These are phyloP conservation scores for Cheirogaleus medius DNA, from an alignment of 2,113 vertebrate genomes.

Conservation along the genomic window DNA sequence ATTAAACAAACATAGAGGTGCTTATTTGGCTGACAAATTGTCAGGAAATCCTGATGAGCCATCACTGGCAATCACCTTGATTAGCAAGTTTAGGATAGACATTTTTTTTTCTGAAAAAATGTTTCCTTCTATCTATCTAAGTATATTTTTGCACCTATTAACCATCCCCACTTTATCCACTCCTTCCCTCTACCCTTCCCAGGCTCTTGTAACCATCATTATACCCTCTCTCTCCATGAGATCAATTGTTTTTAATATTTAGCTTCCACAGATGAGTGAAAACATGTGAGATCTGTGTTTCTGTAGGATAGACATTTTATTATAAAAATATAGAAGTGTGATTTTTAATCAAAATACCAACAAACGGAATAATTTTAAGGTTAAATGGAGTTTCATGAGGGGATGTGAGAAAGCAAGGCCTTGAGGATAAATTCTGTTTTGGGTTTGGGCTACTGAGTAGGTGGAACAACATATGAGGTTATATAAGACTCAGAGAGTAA, in stretches of 20 bases:
- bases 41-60: not conserved
- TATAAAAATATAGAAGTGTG: not conserved
- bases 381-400: not conserved
- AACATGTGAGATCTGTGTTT: too few relatives aligned
- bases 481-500: not conserved
- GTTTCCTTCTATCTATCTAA: too few relatives aligned
- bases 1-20: not conserved
- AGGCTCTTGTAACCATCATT: too few relatives aligned
- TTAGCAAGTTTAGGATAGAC: not conserved
- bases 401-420: not conserved
- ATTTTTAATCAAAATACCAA: not conserved
- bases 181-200: too few relatives aligned
- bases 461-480: not conserved
- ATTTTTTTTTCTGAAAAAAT: slow-evolving; percentile 33
- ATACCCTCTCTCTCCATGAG: too few relatives aligned
- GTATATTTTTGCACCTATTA: too few relatives aligned
- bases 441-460: not conserved
- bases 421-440: slow-evolving; percentile 6
- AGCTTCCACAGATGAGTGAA: too few relatives aligned
- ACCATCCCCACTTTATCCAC: too few relatives aligned
- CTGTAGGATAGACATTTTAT: not conserved
- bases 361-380: not conserved
- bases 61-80: not conserved
- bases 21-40: not conserved
- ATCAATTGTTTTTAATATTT: too few relatives aligned